phyloP scores from a whole-genome alignment of 2,797 vertebrate species.

The Echeneis naucrates region DNA sequence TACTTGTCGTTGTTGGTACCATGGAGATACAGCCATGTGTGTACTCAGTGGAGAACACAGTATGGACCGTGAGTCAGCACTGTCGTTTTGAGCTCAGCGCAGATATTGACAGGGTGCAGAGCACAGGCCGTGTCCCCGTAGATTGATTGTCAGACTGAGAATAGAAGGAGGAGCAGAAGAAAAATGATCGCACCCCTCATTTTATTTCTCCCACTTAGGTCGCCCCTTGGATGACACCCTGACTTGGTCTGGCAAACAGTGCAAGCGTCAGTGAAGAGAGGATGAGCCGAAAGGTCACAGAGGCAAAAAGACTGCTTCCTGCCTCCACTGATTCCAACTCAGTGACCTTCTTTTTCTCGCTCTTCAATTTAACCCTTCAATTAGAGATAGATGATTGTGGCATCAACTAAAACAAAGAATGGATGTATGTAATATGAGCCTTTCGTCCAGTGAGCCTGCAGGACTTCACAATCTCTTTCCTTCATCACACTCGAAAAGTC shows the following conservation, averaged over 20 bases:
- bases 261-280: slow-evolving; percentile 10
- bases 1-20: slow-evolving; percentile 39
- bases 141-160: slow-evolving; percentile 65
- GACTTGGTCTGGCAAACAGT: slow-evolving; percentile 31
- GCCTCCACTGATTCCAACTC: slow-evolving; percentile 24
- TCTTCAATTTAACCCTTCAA: not conserved
- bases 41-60: slow-evolving; percentile 18
- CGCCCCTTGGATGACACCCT: slow-evolving; percentile 30
- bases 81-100: slow-evolving; percentile 38
- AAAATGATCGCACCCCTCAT: slow-evolving; percentile 52
- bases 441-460: slow-evolving; percentile 21
- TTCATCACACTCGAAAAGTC: slow-evolving; percentile 14
- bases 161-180: slow-evolving; percentile 55
- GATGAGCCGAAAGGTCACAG: slow-evolving; percentile 56
- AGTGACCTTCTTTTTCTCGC: slow-evolving; percentile 9
- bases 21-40: slow-evolving; percentile 8
- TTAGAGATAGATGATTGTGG: not conserved
- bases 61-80: slow-evolving; percentile 59
- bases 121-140: slow-evolving; percentile 43
- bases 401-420: not conserved
- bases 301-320: slow-evolving; percentile 37
- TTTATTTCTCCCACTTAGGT: slow-evolving; percentile 50
- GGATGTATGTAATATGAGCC: not conserved
- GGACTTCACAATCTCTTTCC: slow-evolving; percentile 24
- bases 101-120: slow-evolving; percentile 38